phyloP scores from a whole-genome alignment of 2,113 vertebrate species.

The Bujurquina vittata region DNA sequence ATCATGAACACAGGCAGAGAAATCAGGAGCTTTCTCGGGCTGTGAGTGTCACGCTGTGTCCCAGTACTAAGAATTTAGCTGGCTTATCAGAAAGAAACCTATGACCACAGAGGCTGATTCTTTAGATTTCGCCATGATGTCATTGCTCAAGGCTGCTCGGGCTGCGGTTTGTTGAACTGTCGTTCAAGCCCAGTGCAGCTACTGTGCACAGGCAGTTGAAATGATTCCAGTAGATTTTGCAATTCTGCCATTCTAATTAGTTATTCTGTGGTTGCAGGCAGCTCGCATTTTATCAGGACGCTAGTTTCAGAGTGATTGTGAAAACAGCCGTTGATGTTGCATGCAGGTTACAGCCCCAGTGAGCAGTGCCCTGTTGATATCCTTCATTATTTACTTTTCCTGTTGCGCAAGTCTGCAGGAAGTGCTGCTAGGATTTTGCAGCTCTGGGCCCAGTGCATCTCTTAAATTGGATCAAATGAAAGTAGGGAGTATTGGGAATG shows the following conservation, averaged over 20 bases:
- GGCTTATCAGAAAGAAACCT: constrained; percentile 68
- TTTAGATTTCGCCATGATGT: constrained; percentile 55
- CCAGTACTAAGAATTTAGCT: constrained; percentile 50
- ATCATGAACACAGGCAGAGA: constrained; percentile 40
- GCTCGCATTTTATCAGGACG: constrained; percentile 39
- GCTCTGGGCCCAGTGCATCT: constrained; percentile 36
- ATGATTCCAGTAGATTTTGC: constrained; percentile 16
- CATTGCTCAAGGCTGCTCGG: constrained; percentile 35
- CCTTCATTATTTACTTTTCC: constrained; percentile 69
- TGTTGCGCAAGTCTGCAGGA: constrained; percentile 57
- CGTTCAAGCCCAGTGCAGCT: constrained; percentile 19
- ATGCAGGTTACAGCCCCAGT: constrained; percentile 35
- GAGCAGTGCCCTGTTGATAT: constrained; percentile 57
- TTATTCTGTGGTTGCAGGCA: constrained; percentile 27
- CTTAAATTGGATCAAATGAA: constrained; percentile 67
- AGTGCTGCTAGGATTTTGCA: constrained; percentile 41
- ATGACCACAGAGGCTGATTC: constrained; percentile 56
- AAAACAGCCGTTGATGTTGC: constrained; percentile 46
- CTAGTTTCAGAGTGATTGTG: constrained; percentile 42
- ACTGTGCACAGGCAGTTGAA: constrained; percentile 3
- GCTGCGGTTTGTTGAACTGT: constrained; percentile 52
- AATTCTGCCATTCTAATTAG: constrained; percentile 31
- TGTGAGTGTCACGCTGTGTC: constrained; percentile 45
- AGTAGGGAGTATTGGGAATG: constrained; percentile 28
- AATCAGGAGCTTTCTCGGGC: constrained; percentile 57